A percentile compares a stretch with the other conserved stretches of the same genome.
These are phyloP conservation scores for Phortica variegata DNA, from an alignment of 1,140 invertebrate genomes.

Conservation along the genomic window DNA sequence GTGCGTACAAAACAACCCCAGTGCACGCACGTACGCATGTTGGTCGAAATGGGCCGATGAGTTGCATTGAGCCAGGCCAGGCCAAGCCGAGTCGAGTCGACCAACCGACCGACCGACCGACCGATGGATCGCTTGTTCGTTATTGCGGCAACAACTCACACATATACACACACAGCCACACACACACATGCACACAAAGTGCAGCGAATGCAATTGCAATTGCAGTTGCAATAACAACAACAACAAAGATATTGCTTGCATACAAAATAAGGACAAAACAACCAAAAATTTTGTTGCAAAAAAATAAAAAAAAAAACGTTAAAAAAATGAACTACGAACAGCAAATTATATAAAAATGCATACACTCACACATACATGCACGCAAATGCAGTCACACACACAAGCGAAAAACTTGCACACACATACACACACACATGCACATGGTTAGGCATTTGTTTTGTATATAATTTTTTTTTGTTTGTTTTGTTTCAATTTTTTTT, in stretches of 20 bases:
- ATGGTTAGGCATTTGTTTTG: no score
- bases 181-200: slow-evolving; percentile 3
- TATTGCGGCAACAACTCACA: slow-evolving; percentile 24
- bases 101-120: slow-evolving; percentile 11
- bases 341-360: slow-evolving; percentile 56
- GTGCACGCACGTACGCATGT: slow-evolving; percentile 20
- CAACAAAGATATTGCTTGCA: no score
- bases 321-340: slow-evolving; percentile 26
- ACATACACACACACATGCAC: background rate
- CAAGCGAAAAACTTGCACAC: no score
- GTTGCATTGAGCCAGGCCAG: background rate
- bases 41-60: no score
- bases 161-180: slow-evolving; percentile 8
- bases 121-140: slow-evolving; percentile 29
- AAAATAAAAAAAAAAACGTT: slow-evolving; percentile 37
- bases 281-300: slow-evolving; percentile 31
- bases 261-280: slow-evolving; percentile 50
- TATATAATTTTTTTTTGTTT: no score
- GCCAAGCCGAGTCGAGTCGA: slow-evolving; percentile 14
- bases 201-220: slow-evolving; percentile 13
- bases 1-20: slow-evolving; percentile 40
- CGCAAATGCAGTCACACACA: no score
- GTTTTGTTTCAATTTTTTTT: background rate
- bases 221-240: slow-evolving; percentile 10
- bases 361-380: slow-evolving; percentile 11